phyloP scores from a whole-genome alignment of 2,888 invertebrate species.

The Heliconius charithonia region DNA sequence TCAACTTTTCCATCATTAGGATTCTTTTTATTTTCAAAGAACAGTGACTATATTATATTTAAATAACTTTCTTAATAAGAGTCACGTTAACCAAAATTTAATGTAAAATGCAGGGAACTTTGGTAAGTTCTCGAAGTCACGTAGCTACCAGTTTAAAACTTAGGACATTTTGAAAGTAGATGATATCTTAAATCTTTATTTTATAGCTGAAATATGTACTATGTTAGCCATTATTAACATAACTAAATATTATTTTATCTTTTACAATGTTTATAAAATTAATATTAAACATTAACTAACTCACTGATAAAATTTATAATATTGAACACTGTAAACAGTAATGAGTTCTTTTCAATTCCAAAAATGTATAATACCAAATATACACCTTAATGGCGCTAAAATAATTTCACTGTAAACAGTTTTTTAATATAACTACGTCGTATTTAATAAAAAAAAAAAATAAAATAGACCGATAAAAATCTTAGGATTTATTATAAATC shows the following conservation, averaged over 20 bases:
- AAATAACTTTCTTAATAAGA: constrained; percentile 45
- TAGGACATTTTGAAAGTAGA: constrained; percentile 30
- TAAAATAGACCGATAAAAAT: too few relatives aligned
- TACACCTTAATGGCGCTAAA: too few relatives aligned
- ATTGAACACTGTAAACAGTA: too few relatives aligned
- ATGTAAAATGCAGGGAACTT: constrained; percentile 40
- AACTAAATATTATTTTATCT: not conserved
- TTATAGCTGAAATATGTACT: constrained; percentile 12
- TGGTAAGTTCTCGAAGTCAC: constrained; percentile 28
- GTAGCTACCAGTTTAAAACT: constrained; percentile 36
- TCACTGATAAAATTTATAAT: too few relatives aligned
- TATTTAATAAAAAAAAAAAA: too few relatives aligned
- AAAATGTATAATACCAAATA: too few relatives aligned
- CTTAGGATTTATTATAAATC: too few relatives aligned
- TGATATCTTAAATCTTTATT: constrained; percentile 28
- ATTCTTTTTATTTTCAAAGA: not conserved
- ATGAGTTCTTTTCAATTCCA: too few relatives aligned
- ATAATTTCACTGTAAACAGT: too few relatives aligned
- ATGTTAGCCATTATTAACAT: not conserved
- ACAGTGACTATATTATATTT: constrained; percentile 4
- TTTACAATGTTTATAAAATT: not conserved
- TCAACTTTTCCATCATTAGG: not conserved
- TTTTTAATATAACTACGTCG: not conserved
- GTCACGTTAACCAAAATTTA: constrained; percentile 43
- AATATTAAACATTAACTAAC: too few relatives aligned